Conservation (phyloP, 2,888 invertebrate genomes). For the Dolichopus griseipennis region DNA sequence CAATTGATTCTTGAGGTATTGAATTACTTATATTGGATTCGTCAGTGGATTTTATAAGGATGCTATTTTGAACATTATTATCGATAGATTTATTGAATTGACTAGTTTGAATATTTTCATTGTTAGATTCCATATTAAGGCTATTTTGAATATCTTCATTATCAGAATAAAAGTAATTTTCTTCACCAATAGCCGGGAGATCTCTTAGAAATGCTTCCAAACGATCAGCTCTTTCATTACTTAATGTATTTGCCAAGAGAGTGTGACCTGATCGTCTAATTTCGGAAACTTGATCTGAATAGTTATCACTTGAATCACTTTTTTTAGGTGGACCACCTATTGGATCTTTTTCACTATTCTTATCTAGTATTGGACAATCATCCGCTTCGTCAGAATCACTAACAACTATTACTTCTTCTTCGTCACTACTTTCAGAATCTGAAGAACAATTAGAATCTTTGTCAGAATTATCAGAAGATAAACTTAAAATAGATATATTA, state of each 20-base stretch:
- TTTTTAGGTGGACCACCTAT: neutral
- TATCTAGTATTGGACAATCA: too few relatives aligned
- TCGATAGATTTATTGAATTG: constrained; percentile 5
- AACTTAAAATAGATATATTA: constrained; percentile 10
- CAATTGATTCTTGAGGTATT: constrained; percentile 31
- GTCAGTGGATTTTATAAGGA: constrained; percentile 16
- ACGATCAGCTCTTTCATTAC: constrained; percentile 28
- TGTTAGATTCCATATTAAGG: constrained; percentile 23
- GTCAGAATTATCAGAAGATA: neutral
- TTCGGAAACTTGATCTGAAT: constrained; percentile 22
- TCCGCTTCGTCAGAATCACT: constrained; percentile 23
- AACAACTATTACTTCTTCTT: constrained; percentile 24
- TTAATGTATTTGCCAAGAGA: constrained; percentile 18
- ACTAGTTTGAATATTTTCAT: constrained; percentile 24
- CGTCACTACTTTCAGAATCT: constrained; percentile 18
- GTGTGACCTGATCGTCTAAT: constrained; percentile 19
- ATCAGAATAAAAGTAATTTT: neutral
- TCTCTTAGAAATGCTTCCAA: constrained; percentile 37
- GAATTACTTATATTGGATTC: constrained; percentile 1
- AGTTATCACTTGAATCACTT: constrained; percentile 14
- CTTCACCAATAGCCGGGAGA: neutral
- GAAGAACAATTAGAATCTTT: constrained; percentile 11
- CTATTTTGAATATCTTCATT: constrained; percentile 9
- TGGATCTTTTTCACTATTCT: neutral
- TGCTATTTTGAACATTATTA: neutral